These are phyloP conservation scores for Odiellus spinosus DNA, from an alignment of 2,888 invertebrate species.

Conservation along the genomic window DNA sequence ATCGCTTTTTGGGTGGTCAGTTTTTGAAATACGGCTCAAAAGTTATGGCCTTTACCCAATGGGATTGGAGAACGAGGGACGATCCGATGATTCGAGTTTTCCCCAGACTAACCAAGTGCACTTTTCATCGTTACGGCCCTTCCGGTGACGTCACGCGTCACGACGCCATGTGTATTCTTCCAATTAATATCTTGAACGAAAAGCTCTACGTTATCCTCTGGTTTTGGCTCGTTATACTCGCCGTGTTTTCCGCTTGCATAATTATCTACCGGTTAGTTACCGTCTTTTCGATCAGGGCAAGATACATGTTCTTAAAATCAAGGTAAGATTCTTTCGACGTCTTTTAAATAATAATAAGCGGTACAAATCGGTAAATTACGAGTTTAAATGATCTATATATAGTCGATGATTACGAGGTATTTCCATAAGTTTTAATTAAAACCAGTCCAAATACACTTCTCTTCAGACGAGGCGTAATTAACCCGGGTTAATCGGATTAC, in stretches of 20 bases:
- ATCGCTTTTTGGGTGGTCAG: slow-evolving; percentile 32
- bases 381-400: no score
- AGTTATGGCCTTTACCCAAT: slow-evolving; percentile 22
- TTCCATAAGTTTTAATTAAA: no score
- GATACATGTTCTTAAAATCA: no score
- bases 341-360: no score
- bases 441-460: no score
- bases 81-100: slow-evolving; percentile 73
- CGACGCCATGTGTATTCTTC: slow-evolving; percentile 72
- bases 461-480: no score
- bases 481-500: no score
- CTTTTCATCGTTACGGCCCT: slow-evolving; percentile 75
- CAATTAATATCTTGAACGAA: slow-evolving; percentile 76
- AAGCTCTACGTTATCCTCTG: slow-evolving; percentile 85
- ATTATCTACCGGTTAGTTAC: slow-evolving; percentile 17
- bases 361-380: no score
- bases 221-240: slow-evolving; percentile 46
- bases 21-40: slow-evolving; percentile 24
- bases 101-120: slow-evolving; percentile 74
- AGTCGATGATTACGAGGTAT: no score
- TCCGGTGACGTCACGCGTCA: slow-evolving; percentile 72
- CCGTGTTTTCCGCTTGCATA: slow-evolving; percentile 12
- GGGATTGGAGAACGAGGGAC: slow-evolving; percentile 34
- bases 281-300: not conserved
- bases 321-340: no score